Evolutionary conservation across 2,888 invertebrate species (phyloP).

Genomic region (Amphiduros pacificus): DNA sequence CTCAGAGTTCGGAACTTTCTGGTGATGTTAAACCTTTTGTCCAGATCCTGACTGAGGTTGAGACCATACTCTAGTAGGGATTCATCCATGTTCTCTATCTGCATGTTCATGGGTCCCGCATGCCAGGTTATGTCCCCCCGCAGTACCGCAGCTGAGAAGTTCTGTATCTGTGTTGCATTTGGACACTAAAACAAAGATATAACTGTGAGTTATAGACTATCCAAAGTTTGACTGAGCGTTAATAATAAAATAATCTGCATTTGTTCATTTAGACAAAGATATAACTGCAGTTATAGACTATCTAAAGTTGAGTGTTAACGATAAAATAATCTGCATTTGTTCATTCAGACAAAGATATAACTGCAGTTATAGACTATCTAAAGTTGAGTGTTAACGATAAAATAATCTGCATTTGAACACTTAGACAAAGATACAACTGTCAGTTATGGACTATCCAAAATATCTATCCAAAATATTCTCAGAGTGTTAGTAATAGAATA

Average conservation of each 20-base stretch:
- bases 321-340: background rate
- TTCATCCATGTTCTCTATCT: slow-evolving; percentile 46
- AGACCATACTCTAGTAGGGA: slow-evolving; percentile 40
- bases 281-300: background rate
- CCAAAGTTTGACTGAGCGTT: background rate
- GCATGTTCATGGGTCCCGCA: slow-evolving; percentile 57
- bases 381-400: background rate
- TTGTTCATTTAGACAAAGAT: background rate
- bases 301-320: background rate
- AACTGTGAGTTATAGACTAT: background rate
- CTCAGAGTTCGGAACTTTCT: slow-evolving; percentile 41
- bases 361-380: background rate
- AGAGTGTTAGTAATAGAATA: background rate
- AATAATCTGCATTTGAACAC: background rate
- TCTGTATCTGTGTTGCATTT: slow-evolving; percentile 28
- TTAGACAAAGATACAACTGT: background rate
- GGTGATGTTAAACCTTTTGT: slow-evolving; percentile 37
- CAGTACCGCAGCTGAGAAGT: slow-evolving; percentile 36
- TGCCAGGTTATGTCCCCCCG: slow-evolving; percentile 50
- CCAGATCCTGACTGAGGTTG: slow-evolving; percentile 40
- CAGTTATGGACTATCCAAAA: background rate
- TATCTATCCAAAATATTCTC: no score
- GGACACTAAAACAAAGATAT: slow-evolving; percentile 42
- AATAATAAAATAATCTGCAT: background rate
- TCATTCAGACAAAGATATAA: background rate